Evolutionary conservation across 2,888 invertebrate genomes (phyloP).

Genomic region (Agriopis aurantiaria): DNA sequence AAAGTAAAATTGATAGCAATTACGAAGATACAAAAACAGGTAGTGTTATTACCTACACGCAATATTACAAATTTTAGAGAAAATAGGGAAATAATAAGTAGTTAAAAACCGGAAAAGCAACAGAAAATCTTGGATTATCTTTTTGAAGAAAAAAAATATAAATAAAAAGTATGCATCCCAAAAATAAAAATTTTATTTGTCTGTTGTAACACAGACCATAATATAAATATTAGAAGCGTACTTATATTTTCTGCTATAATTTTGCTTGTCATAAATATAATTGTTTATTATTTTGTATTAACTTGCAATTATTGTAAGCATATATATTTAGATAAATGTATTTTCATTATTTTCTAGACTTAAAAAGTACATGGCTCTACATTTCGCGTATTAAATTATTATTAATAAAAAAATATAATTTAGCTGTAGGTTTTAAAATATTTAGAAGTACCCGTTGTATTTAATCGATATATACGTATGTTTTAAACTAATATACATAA

Average conservation of each 20-base stretch:
- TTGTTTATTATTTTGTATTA: background rate
- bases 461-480: slow-evolving; percentile 33
- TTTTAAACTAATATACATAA: slow-evolving; percentile 13
- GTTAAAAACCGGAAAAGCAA: too few relatives aligned
- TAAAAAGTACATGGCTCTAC: slow-evolving; percentile 57
- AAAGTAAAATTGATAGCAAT: too few relatives aligned
- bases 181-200: too few relatives aligned
- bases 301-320: background rate
- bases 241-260: background rate
- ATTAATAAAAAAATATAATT: slow-evolving; percentile 21
- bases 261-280: background rate
- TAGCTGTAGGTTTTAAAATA: slow-evolving; percentile 5
- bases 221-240: background rate
- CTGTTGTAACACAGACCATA: background rate
- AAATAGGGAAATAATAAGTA: too few relatives aligned
- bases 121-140: too few relatives aligned
- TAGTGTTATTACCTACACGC: too few relatives aligned
- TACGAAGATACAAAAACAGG: too few relatives aligned
- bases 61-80: too few relatives aligned
- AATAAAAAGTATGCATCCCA: background rate
- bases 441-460: slow-evolving; percentile 32
- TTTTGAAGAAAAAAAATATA: background rate
- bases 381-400: background rate
- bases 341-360: background rate
- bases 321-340: background rate